Conservation (phyloP, 2,888 invertebrate species). For the Amphipoea lucens region DNA sequence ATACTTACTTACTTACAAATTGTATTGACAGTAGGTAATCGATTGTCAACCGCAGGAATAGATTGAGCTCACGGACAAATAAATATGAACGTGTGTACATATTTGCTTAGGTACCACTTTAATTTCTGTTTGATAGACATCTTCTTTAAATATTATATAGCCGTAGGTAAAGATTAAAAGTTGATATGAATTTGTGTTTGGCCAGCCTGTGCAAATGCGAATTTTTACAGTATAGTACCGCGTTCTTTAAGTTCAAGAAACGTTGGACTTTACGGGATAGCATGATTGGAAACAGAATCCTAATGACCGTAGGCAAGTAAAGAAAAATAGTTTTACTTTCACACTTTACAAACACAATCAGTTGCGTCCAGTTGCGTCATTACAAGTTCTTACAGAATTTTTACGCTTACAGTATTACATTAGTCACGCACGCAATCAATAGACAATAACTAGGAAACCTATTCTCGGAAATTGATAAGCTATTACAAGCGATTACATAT, state of each 20-base stretch:
- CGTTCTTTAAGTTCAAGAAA: background rate
- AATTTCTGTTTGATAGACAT: constrained; percentile 4
- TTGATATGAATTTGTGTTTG: background rate
- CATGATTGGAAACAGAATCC: background rate
- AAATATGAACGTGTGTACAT: constrained; percentile 10
- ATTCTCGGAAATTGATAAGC: constrained; percentile 55
- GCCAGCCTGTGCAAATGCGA: background rate
- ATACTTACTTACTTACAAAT: constrained; percentile 47
- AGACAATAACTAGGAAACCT: constrained; percentile 60
- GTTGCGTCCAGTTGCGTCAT: constrained; percentile 51
- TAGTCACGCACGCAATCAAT: constrained; percentile 52
- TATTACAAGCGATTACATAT: constrained; percentile 55
- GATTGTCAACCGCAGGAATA: constrained; percentile 52
- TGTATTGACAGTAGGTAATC: constrained; percentile 50
- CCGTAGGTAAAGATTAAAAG: background rate
- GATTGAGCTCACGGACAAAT: constrained; percentile 57
- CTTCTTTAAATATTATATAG: background rate
- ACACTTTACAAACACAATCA: constrained; percentile 35
- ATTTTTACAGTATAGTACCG: background rate
- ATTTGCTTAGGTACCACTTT: background rate
- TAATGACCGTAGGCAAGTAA: background rate
- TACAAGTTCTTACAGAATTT: constrained; percentile 55
- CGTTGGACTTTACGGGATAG: background rate
- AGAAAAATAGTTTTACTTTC: constrained; percentile 36
- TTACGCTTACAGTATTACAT: constrained; percentile 38